Evolutionary conservation across 2,888 invertebrate genomes (phyloP), one percentile per base, ranked within the genome.

Genomic region (Papilio protenor): DNA sequence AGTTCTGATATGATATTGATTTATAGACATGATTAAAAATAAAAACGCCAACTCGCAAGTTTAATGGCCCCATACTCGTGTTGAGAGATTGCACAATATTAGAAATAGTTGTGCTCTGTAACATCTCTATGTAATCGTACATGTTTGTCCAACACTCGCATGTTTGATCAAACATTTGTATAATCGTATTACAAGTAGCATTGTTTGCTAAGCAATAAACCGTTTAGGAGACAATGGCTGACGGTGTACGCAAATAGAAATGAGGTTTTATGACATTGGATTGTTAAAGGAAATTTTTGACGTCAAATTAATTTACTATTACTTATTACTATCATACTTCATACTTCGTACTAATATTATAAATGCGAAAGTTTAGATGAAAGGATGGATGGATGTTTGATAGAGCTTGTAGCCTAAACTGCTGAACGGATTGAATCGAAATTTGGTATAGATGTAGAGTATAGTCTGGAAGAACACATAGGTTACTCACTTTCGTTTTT

Each of bases 101-200:
- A 72, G 4, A 55, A 55, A 52, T 27, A 52, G n/a, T 72, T 72
- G 6, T 27, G 49, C 4, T 33, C 16, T 21, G 49, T 52, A 66
- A 52, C 49, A 66, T 75, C 55, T 33, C 12, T 47, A 47, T 74
- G 27, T 64, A 52, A 66, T 23, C 40, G 27, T n/a, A 52, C 59
- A 45, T 40, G 66, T 66, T 18, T 40, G 23, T 11, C 23, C 40
- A 59, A 45, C 74, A 18, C 61, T 61, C 16, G 11, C 27, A 55
- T 75, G 52, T 75, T 69, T 75, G 75, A 33, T 33, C 66, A 75
- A 75, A 75, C n/a, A 66, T 66, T 69, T 75, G 66, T 33, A 47
- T 23, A 61, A 21, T 52, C n/a, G 27, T 45, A 40, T 47, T n/a
- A 33, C 45, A 74, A 64, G 33, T 52, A 75, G 23, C 14, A 16